Conservation (phyloP, 2,888 invertebrate genomes). For the Drosophila phalerata region DNA sequence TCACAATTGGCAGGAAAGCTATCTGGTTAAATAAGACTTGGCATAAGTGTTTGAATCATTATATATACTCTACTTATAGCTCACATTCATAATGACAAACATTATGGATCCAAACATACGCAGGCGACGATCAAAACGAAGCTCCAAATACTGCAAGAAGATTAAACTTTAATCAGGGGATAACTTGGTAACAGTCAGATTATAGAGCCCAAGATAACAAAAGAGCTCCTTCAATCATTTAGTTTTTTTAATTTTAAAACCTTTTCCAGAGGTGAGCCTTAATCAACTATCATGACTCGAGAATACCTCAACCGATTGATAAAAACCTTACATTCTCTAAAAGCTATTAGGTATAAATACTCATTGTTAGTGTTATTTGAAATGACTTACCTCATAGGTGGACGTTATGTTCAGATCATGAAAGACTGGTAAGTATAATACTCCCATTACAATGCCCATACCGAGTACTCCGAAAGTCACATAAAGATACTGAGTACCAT, state of each 20-base stretch:
- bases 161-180: background rate
- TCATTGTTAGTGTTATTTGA: too few relatives aligned
- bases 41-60: background rate
- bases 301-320: too few relatives aligned
- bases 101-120: constrained; percentile 90
- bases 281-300: too few relatives aligned
- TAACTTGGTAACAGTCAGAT: background rate
- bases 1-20: constrained; percentile 92
- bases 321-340: too few relatives aligned
- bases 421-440: constrained; percentile 91
- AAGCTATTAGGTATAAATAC: too few relatives aligned
- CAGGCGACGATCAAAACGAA: constrained; percentile 90
- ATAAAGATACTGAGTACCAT: constrained; percentile 92
- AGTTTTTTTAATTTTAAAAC: too few relatives aligned
- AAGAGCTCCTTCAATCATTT: too few relatives aligned
- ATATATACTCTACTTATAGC: constrained; percentile 71
- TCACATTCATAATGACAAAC: constrained; percentile 91
- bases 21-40: constrained; percentile 86
- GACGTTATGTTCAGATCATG: constrained; percentile 91
- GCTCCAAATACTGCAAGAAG: constrained; percentile 88
- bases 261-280: too few relatives aligned
- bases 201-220: too few relatives aligned
- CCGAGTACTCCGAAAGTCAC: constrained; percentile 88
- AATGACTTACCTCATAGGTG: constrained; percentile 90
- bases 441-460: constrained; percentile 89